Evolutionary conservation across 2,113 vertebrate genomes (phyloP).

Genomic region (Cacatua alba): DNA sequence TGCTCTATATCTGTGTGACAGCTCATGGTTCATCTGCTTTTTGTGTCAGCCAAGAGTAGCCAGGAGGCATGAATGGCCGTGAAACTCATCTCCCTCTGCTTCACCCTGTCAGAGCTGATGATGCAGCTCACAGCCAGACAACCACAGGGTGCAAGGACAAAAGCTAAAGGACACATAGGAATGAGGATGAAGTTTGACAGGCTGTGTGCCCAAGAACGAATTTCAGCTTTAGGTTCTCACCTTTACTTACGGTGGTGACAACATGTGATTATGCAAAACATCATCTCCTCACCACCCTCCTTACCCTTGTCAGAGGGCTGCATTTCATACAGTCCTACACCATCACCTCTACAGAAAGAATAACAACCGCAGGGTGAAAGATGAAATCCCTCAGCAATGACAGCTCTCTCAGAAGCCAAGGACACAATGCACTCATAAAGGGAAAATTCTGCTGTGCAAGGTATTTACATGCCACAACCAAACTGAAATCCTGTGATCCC

Average conservation of each 20-base stretch:
- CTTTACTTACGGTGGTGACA: neutral
- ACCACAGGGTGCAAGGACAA: neutral
- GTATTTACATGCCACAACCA: neutral
- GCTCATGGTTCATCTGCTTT: slow-evolving; percentile 14
- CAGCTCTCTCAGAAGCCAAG: accelerated
- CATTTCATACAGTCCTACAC: neutral
- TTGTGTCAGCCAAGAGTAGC: slow-evolving; percentile 34
- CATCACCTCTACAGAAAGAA: neutral
- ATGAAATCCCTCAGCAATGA: neutral
- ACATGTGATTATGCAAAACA: neutral
- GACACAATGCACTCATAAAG: neutral
- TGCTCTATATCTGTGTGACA: neutral
- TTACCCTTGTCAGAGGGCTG: neutral
- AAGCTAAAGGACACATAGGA: neutral
- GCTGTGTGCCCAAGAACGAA: neutral
- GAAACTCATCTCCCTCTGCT: slow-evolving; percentile 4
- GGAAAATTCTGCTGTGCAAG: neutral
- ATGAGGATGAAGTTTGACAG: neutral
- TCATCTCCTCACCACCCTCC: neutral
- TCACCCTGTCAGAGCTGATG: neutral
- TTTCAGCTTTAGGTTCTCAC: neutral
- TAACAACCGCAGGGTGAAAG: neutral
- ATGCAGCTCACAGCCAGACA: neutral
- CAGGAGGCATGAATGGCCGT: neutral
- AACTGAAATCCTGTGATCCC: neutral